A percentile compares a stretch with the other conserved stretches of the same genome.
Evolutionary conservation across 2,888 invertebrate genomes (phyloP).

Genomic region (Girardia tigrina): DNA sequence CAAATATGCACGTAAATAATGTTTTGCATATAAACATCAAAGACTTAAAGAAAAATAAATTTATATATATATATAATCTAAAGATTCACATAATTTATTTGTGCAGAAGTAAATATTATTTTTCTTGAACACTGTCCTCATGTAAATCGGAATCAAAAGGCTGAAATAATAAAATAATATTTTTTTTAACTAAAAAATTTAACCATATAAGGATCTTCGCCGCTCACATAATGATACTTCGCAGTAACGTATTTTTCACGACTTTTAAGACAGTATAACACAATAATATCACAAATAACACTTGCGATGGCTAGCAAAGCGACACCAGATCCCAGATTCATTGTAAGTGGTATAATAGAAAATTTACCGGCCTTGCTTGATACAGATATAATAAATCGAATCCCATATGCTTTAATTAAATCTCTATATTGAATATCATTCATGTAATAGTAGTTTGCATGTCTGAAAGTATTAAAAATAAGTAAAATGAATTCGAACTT

Average conservation of each 20-base stretch:
- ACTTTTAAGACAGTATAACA: conserved; percentile 50
- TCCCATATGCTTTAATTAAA: conserved; percentile 51
- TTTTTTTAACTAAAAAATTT: background rate
- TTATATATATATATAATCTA: background rate
- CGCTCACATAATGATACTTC: conserved; percentile 41
- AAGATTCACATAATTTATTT: background rate
- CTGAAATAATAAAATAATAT: background rate
- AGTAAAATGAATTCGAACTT: no score
- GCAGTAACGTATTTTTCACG: conserved; percentile 45
- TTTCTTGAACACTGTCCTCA: no score
- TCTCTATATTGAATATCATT: conserved; percentile 44
- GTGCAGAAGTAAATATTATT: no score
- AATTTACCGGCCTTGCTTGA: conserved; percentile 52
- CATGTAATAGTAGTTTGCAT: conserved; percentile 44
- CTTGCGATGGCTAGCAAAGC: conserved; percentile 52
- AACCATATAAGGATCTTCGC: conserved; percentile 31
- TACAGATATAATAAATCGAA: conserved; percentile 51
- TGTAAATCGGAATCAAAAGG: no score
- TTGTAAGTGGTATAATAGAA: conserved; percentile 50
- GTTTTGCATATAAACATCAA: no score
- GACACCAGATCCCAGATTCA: conserved; percentile 53
- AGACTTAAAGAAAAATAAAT: background rate
- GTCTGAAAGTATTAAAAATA: no score
- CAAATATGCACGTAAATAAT: no score
- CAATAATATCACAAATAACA: conserved; percentile 51